A percentile compares a stretch with the other conserved stretches of the same genome.
These are phyloP conservation scores for Parnassius apollo DNA, from an alignment of 2,888 invertebrate species.

Conservation along the genomic window DNA sequence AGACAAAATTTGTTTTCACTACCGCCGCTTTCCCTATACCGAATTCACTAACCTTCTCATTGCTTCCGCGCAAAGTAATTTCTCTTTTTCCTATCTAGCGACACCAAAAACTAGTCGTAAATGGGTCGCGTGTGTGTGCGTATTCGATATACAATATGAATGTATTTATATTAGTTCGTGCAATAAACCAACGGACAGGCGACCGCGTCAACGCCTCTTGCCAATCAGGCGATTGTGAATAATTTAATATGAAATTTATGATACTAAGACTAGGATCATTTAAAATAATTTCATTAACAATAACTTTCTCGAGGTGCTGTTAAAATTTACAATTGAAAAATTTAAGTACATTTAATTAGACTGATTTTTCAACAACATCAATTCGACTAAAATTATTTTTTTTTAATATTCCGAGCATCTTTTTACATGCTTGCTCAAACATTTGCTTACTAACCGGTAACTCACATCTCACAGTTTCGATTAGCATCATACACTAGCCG, in stretches of 20 bases:
- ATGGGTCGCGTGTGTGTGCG: conserved; percentile 60
- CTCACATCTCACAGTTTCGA: conserved; percentile 54
- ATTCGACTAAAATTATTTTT: conserved; percentile 76
- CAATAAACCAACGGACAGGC: conserved; percentile 29
- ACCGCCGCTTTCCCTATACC: conserved; percentile 56
- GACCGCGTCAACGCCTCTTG: conserved; percentile 33
- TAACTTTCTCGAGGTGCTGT: conserved; percentile 70
- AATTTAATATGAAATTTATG: conserved; percentile 68
- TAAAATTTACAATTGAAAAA: conserved; percentile 76
- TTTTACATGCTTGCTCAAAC: conserved; percentile 79
- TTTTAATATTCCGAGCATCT: conserved; percentile 63
- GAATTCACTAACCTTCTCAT: conserved; percentile 79
- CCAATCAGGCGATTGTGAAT: conserved; percentile 51
- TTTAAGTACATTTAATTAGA: conserved; percentile 79
- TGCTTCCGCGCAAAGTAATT: conserved; percentile 61
- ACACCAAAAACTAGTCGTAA: conserved; percentile 43
- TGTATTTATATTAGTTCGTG: conserved; percentile 47
- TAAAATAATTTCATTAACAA: conserved; percentile 70
- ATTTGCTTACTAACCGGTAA: conserved; percentile 73
- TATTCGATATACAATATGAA: conserved; percentile 41
- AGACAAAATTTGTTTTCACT: conserved; percentile 47
- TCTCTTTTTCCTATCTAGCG: conserved; percentile 58
- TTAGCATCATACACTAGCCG: conserved; percentile 63
- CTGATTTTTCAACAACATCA: conserved; percentile 79
- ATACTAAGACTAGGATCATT: conserved; percentile 78